These are phyloP conservation scores for Zeus faber DNA, from an alignment of 2,113 vertebrate species.

Conservation along the genomic window DNA sequence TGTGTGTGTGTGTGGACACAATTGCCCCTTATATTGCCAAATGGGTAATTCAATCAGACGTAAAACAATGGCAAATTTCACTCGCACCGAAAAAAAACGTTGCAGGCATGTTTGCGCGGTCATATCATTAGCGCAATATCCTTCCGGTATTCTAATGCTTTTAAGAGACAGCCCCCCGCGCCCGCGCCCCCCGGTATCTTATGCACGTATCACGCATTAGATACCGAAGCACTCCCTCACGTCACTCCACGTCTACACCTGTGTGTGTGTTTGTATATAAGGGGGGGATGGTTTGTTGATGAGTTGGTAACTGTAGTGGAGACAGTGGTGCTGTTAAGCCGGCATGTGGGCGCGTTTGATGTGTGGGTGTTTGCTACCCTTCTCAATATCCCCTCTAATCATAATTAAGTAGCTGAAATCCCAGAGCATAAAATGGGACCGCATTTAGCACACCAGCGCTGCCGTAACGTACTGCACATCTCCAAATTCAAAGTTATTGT, in stretches of 20 bases:
- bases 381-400: not conserved
- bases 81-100: too few relatives aligned
- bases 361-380: not conserved
- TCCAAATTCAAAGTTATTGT: conserved; percentile 2
- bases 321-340: not conserved
- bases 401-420: not conserved
- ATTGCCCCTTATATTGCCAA: too few relatives aligned
- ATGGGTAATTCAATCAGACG: too few relatives aligned
- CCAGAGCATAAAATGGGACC: not conserved
- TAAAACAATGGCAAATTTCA: too few relatives aligned
- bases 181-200: too few relatives aligned
- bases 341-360: not conserved
- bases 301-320: not conserved
- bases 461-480: not conserved
- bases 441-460: not conserved
- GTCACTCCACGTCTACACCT: not conserved
- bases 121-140: too few relatives aligned
- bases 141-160: too few relatives aligned
- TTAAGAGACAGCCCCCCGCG: too few relatives aligned
- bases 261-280: too few relatives aligned
- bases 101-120: too few relatives aligned
- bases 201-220: too few relatives aligned
- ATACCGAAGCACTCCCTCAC: not conserved
- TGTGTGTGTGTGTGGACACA: not conserved
- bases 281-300: conserved; percentile 4